These are phyloP conservation scores for Trichechus manatus DNA, from an alignment of 2,113 vertebrate genomes.

Conservation along the genomic window DNA sequence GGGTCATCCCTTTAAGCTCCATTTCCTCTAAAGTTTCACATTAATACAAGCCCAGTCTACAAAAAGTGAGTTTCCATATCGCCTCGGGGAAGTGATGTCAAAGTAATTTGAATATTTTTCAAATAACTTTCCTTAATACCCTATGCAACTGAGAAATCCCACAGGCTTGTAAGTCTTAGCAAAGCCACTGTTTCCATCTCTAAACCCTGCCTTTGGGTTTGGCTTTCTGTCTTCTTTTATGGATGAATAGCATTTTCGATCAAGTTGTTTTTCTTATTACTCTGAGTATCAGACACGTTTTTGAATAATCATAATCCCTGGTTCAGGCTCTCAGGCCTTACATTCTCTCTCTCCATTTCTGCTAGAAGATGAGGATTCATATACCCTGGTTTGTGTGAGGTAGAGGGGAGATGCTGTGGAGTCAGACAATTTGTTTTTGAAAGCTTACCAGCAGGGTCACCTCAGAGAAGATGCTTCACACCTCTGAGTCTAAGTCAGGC, in stretches of 20 bases:
- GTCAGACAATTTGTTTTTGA: not conserved
- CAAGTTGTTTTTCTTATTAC: slow-evolving; percentile 53
- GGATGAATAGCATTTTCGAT: slow-evolving; percentile 52
- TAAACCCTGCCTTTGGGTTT: slow-evolving; percentile 38
- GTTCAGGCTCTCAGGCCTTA: not conserved
- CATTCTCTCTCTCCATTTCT: not conserved
- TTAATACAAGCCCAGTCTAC: slow-evolving; percentile 6
- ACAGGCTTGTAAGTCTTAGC: slow-evolving; percentile 26
- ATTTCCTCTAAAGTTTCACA: not conserved
- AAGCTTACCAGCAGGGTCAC: not conserved
- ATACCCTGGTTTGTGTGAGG: not conserved
- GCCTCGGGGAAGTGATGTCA: not conserved
- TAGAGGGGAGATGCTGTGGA: not conserved
- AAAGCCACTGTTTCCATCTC: slow-evolving; percentile 30
- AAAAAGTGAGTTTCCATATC: slow-evolving; percentile 17
- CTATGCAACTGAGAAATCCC: slow-evolving; percentile 10
- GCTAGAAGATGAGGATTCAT: not conserved
- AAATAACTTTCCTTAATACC: slow-evolving; percentile 49
- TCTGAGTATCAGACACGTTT: slow-evolving; percentile 22
- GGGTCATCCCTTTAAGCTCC: not conserved
- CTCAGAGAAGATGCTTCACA: not conserved
- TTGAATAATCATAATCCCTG: not conserved
- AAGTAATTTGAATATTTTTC: slow-evolving; percentile 58
- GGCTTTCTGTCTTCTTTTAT: slow-evolving; percentile 36
- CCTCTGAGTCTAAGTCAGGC: not conserved